A percentile compares a stretch with the other conserved stretches of the same genome.
phyloP scores from a whole-genome alignment of 2,888 invertebrate genomes.

The Nipponacmea schrenckii region DNA sequence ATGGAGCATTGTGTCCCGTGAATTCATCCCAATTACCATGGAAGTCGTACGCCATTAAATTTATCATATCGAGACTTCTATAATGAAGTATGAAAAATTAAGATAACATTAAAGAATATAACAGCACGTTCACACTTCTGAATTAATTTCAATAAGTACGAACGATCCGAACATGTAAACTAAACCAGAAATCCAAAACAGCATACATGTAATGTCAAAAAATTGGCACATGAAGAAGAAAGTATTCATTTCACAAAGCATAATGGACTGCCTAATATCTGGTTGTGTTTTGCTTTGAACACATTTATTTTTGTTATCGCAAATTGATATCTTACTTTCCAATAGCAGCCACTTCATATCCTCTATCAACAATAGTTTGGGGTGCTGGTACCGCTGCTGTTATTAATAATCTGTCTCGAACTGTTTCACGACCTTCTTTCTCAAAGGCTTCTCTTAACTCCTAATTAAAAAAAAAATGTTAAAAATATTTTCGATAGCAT shows the following conservation, averaged over 20 bases:
- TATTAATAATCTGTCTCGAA: slow-evolving; percentile 37
- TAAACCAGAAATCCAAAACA: too few species aligned
- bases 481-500: not conserved
- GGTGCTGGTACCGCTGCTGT: slow-evolving; percentile 50
- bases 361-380: slow-evolving; percentile 35
- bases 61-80: slow-evolving; percentile 49
- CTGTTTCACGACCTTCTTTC: slow-evolving; percentile 32
- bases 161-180: too few species aligned
- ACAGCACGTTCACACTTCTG: too few species aligned
- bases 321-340: slow-evolving; percentile 35
- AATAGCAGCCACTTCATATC: slow-evolving; percentile 42
- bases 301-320: too few species aligned
- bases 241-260: too few species aligned
- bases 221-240: too few species aligned
- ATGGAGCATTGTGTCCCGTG: slow-evolving; percentile 57
- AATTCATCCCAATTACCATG: slow-evolving; percentile 57
- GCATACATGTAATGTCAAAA: too few species aligned
- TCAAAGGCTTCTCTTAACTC: slow-evolving; percentile 29
- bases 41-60: slow-evolving; percentile 59
- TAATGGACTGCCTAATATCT: too few species aligned
- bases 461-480: not conserved
- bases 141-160: too few species aligned
- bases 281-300: too few species aligned
- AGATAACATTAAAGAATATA: too few species aligned
- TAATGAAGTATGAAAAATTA: not conserved